Evolutionary conservation across 2,888 invertebrate genomes (phyloP).

Genomic region (Callyntrura guangdongensis): DNA sequence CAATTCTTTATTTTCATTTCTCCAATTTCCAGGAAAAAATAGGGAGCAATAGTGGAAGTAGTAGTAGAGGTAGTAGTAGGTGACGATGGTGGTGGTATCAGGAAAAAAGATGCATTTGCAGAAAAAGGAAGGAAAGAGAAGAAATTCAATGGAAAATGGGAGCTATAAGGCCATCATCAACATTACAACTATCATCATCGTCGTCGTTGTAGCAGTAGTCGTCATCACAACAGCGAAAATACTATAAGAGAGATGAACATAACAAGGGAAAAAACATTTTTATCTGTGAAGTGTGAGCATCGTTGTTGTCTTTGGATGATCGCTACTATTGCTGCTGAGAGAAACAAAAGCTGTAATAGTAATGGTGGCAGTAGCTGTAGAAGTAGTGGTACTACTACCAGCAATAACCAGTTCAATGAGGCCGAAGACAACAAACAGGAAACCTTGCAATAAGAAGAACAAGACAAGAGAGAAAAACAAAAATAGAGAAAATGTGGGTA

Average conservation of each 20-base stretch:
- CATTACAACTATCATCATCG: slow-evolving; percentile 57
- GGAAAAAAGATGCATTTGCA: slow-evolving; percentile 20
- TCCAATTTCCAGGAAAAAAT: slow-evolving; percentile 59
- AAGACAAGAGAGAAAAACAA: slow-evolving; percentile 7
- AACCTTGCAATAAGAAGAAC: background rate
- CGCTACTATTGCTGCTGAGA: background rate
- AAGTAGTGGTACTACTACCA: slow-evolving; percentile 16
- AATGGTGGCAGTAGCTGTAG: slow-evolving; percentile 1
- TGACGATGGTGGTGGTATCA: too few relatives aligned
- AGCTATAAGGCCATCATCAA: slow-evolving; percentile 57
- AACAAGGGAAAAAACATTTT: background rate
- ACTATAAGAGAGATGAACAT: slow-evolving; percentile 9
- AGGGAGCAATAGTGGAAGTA: background rate
- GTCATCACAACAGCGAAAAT: background rate
- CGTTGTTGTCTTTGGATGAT: slow-evolving; percentile 22
- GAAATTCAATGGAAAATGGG: slow-evolving; percentile 20
- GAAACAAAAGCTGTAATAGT: slow-evolving; percentile 40
- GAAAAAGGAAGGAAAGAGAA: slow-evolving; percentile 1
- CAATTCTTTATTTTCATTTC: slow-evolving; percentile 76
- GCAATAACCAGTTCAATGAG: slow-evolving; percentile 65
- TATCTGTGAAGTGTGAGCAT: background rate
- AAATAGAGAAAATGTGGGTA: too few relatives aligned
- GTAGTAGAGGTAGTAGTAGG: too few relatives aligned
- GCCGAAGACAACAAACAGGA: slow-evolving; percentile 14
- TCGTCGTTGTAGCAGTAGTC: slow-evolving; percentile 36